These are phyloP conservation scores for Danaus plexippus DNA, from an alignment of 1,140 invertebrate genomes.

Conservation along the genomic window DNA sequence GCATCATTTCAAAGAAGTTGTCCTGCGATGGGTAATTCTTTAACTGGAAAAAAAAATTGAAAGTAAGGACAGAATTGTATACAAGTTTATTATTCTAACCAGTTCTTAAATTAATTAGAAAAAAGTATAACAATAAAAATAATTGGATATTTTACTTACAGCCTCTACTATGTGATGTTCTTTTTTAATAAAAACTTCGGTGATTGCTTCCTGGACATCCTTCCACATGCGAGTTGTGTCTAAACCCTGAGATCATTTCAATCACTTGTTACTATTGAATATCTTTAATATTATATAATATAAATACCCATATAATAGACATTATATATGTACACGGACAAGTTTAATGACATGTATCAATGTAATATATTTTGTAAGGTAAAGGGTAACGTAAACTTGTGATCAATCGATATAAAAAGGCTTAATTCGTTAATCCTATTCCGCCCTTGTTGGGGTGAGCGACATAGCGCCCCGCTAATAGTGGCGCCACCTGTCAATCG, in stretches of 20 bases:
- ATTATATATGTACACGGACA: too few species aligned
- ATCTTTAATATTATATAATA: too few species aligned
- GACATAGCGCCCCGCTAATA: conserved; percentile 20
- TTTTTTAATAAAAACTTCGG: conserved; percentile 81
- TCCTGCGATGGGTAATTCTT: conserved; percentile 65
- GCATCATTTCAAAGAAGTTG: conserved; percentile 95
- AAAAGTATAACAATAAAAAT: too few species aligned
- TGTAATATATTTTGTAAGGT: too few species aligned
- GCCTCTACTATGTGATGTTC: conserved; percentile 78
- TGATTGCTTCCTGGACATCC: conserved; percentile 85
- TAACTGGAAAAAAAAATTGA: conserved; percentile 34
- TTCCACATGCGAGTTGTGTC: conserved; percentile 85
- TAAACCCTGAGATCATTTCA: conserved; percentile 69
- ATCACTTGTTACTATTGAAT: conserved; percentile 8
- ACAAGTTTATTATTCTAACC: too few species aligned
- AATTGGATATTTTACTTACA: conserved; percentile 40
- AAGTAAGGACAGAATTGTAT: not conserved
- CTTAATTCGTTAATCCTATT: conserved; percentile 25
- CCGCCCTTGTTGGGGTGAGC: conserved; percentile 20
- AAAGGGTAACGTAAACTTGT: too few species aligned
- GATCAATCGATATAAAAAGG: conserved; percentile 16
- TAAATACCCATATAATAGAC: too few species aligned
- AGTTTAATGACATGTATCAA: too few species aligned
- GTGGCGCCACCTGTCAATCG: conserved; percentile 16
- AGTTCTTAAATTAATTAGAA: too few species aligned